Percentiles rank a stretch among this genome's conserved stretches.
phyloP scores from a whole-genome alignment of 2,888 invertebrate genomes.

The Aproaerema taeniolella region DNA sequence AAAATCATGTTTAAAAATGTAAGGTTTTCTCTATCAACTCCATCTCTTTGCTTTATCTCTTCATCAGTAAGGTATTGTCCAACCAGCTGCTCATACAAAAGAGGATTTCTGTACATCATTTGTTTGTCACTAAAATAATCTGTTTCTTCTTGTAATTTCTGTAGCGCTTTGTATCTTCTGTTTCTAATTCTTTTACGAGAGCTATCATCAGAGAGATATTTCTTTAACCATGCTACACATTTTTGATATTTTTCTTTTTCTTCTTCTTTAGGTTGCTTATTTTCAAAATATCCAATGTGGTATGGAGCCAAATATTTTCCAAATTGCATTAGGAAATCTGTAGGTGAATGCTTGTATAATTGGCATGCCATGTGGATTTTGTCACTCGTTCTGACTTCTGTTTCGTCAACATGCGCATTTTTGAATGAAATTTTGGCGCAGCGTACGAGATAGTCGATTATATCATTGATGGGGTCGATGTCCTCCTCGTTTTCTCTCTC shows the following conservation, averaged over 20 bases:
- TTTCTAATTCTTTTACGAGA: slow-evolving; percentile 82
- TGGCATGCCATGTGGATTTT: slow-evolving; percentile 83
- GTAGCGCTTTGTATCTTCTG: slow-evolving; percentile 88
- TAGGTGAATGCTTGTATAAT: slow-evolving; percentile 80
- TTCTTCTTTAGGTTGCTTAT: slow-evolving; percentile 28
- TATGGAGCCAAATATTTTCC: slow-evolving; percentile 82
- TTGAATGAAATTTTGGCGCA: slow-evolving; percentile 84
- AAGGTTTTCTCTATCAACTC: slow-evolving; percentile 71
- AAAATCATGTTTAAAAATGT: slow-evolving; percentile 87
- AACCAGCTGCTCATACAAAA: slow-evolving; percentile 92
- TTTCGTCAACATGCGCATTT: slow-evolving; percentile 88
- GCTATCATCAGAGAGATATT: slow-evolving; percentile 71
- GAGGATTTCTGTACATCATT: slow-evolving; percentile 95
- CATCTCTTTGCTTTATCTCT: slow-evolving; percentile 82
- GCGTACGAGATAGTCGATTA: slow-evolving; percentile 79
- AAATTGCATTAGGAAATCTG: slow-evolving; percentile 86
- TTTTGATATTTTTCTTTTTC: slow-evolving; percentile 78
- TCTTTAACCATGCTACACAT: slow-evolving; percentile 79
- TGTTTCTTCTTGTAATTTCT: slow-evolving; percentile 81
- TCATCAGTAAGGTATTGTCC: slow-evolving; percentile 90
- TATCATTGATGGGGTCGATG: slow-evolving; percentile 66
- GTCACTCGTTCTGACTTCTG: slow-evolving; percentile 82
- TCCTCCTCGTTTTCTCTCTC: slow-evolving; percentile 25
- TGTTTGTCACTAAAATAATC: slow-evolving; percentile 93
- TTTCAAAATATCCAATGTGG: slow-evolving; percentile 84